These are phyloP conservation scores for Poecilus cupreus DNA, from an alignment of 2,888 invertebrate genomes.

Conservation along the genomic window DNA sequence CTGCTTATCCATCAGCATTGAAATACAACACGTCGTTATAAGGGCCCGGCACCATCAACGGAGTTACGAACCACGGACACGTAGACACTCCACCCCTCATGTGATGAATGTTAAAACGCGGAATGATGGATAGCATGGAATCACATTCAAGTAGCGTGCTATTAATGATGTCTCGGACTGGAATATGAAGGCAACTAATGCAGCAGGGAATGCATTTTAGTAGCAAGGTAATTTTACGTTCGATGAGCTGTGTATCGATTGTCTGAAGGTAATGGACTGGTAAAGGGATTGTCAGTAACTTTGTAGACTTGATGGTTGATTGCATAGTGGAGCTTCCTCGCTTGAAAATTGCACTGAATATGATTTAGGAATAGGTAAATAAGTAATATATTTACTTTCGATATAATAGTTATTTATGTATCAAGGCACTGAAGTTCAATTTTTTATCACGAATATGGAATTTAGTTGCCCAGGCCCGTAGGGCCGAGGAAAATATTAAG, in stretches of 20 bases:
- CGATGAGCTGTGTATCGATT: background rate
- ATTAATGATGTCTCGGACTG: constrained; percentile 26
- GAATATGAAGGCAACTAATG: constrained; percentile 29
- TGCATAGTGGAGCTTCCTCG: too few relatives aligned
- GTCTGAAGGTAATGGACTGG: constrained; percentile 2
- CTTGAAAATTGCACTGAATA: too few relatives aligned
- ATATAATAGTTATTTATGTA: too few relatives aligned
- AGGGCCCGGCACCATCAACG: background rate
- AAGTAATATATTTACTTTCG: too few relatives aligned
- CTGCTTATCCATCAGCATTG: too few relatives aligned
- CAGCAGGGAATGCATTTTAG: background rate
- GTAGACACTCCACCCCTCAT: background rate
- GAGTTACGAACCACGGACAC: background rate
- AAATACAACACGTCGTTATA: too few relatives aligned
- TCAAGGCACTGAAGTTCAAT: too few relatives aligned
- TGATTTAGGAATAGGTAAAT: too few relatives aligned
- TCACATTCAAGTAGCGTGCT: constrained; percentile 23
- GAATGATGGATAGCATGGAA: constrained; percentile 34
- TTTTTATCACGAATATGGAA: too few relatives aligned
- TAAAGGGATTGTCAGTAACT: background rate
- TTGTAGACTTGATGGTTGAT: too few relatives aligned
- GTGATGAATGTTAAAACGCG: constrained; percentile 46
- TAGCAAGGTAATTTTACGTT: background rate
- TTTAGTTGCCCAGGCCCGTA: too few relatives aligned
- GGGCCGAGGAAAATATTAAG: too few relatives aligned